Percentiles rank a stretch among this genome's conserved stretches.
Evolutionary conservation across 1,140 invertebrate species (phyloP).

Genomic region (Galendromus occidentalis): DNA sequence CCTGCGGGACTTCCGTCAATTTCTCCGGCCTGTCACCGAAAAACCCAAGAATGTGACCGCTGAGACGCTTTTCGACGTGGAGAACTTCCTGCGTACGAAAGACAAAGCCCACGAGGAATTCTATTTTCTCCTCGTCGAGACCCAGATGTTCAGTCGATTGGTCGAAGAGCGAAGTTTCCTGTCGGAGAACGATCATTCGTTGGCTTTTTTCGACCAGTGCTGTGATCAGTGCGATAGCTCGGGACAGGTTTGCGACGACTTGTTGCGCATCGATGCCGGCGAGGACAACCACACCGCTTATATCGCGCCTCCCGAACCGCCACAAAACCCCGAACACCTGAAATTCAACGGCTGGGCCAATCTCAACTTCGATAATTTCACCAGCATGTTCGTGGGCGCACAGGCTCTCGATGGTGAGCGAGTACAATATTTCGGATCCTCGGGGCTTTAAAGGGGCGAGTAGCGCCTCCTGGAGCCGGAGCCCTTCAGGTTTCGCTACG

Average conservation of each 20-base stretch:
- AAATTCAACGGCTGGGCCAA: neutral
- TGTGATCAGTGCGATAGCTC: conserved; percentile 43
- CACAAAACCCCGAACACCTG: conserved; percentile 12
- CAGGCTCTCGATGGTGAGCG: neutral
- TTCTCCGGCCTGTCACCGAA: conserved; percentile 77
- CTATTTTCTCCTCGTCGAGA: conserved; percentile 65
- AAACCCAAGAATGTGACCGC: conserved; percentile 80
- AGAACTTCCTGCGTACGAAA: conserved; percentile 38
- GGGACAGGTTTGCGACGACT: conserved; percentile 33
- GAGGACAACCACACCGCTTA: conserved; percentile 65
- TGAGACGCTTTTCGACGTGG: conserved; percentile 85
- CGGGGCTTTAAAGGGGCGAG: too few relatives aligned
- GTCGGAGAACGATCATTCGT: conserved; percentile 70
- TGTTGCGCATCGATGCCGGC: conserved; percentile 49
- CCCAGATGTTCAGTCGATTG: conserved; percentile 94
- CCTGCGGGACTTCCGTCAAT: conserved; percentile 71
- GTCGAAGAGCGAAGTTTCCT: conserved; percentile 97
- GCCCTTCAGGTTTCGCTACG: too few relatives aligned
- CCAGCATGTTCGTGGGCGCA: conserved; percentile 12
- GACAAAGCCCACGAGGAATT: conserved; percentile 76
- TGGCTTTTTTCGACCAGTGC: conserved; percentile 97
- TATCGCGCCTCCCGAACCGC: conserved; percentile 75
- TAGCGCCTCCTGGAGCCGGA: too few relatives aligned
- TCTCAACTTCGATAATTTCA: conserved; percentile 21
- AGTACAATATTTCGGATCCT: too few relatives aligned